phyloP scores from a whole-genome alignment of 2,888 invertebrate genomes.

The Hipparchia sbordonii region DNA sequence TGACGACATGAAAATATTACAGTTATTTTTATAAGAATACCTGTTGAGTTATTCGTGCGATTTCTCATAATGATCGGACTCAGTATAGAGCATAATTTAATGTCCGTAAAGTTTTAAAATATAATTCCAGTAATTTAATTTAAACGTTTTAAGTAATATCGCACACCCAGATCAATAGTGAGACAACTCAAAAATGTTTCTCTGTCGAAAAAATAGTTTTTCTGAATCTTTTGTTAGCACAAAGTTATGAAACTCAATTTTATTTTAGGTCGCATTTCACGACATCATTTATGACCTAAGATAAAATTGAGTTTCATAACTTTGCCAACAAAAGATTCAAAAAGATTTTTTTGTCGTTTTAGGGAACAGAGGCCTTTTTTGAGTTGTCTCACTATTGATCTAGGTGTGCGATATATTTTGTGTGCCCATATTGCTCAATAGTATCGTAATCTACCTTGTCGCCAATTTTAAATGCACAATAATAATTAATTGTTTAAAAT shows the following conservation, averaged over 20 bases:
- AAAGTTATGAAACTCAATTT: no score
- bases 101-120: slow-evolving; percentile 8
- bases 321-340: no score
- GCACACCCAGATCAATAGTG: no score
- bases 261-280: no score
- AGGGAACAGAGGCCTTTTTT: no score
- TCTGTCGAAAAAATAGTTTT: no score
- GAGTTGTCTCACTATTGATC: no score
- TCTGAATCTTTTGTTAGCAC: no score
- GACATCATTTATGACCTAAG: no score
- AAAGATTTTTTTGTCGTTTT: no score
- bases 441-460: not conserved
- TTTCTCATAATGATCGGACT: slow-evolving; percentile 20
- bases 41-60: not conserved
- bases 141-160: slow-evolving; percentile 19
- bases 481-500: not conserved
- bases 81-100: slow-evolving; percentile 16
- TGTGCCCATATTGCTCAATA: slow-evolving; percentile 22
- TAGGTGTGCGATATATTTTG: slow-evolving; percentile 3
- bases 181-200: no score
- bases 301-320: no score
- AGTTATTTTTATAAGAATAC: slow-evolving; percentile 15
- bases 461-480: not conserved
- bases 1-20: not conserved
- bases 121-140: slow-evolving; percentile 30